A percentile compares a stretch with the other conserved stretches of the same genome.
These are phyloP conservation scores for Hemiscyllium ocellatum DNA, from an alignment of 2,113 vertebrate genomes.

Conservation along the genomic window DNA sequence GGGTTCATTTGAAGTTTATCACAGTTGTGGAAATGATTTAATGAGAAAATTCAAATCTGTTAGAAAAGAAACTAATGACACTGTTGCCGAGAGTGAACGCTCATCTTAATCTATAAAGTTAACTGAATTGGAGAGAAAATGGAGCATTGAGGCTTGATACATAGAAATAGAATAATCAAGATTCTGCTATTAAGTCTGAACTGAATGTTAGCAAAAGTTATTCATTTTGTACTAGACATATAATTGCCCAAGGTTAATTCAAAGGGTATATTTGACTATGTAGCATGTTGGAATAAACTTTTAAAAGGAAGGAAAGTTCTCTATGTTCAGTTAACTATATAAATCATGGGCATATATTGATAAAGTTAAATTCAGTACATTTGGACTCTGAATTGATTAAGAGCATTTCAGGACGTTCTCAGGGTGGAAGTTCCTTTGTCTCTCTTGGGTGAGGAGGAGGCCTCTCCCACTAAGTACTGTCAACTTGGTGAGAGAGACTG, in stretches of 20 bases:
- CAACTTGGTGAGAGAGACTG: neutral
- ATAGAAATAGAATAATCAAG: neutral
- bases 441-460: neutral
- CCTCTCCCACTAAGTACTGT: neutral
- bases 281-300: neutral
- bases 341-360: neutral
- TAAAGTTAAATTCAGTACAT: neutral
- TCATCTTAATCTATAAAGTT: neutral
- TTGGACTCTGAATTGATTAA: neutral
- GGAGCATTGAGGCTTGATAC: neutral
- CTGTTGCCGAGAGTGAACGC: neutral
- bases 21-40: neutral
- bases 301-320: neutral
- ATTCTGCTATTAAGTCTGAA: neutral
- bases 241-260: neutral
- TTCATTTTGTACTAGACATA: neutral
- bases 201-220: neutral
- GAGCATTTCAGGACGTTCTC: neutral
- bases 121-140: neutral
- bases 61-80: neutral
- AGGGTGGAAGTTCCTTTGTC: neutral
- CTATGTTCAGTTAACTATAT: neutral
- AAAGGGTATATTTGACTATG: neutral
- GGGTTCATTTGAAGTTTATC: neutral
- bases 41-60: neutral